Conservation (phyloP, 2,113 vertebrate genomes). For the Motacilla tschutschensis region DNA sequence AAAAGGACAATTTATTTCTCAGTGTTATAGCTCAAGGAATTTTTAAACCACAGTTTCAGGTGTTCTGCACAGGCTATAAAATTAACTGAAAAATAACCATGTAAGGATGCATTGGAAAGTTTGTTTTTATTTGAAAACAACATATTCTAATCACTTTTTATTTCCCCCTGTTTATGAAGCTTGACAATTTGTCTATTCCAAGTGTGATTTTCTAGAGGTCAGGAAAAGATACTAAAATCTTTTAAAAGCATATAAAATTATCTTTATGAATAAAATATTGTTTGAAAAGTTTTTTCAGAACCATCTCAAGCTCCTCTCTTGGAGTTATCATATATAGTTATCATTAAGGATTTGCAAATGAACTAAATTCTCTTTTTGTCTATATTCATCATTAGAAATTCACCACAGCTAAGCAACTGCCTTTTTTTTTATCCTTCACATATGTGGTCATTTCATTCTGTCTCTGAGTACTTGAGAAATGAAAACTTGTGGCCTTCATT, state of each 20-base stretch:
- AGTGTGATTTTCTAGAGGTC: not conserved
- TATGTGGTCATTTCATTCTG: slow-evolving; percentile 20
- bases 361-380: not conserved
- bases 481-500: slow-evolving; percentile 47
- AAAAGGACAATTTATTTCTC: not conserved
- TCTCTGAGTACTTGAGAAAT: slow-evolving; percentile 41
- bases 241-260: not conserved
- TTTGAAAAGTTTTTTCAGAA: slow-evolving; percentile 5
- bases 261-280: not conserved
- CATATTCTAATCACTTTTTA: not conserved
- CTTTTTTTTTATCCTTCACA: slow-evolving; percentile 32
- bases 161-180: not conserved
- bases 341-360: not conserved
- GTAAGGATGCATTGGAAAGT: not conserved
- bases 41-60: not conserved
- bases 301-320: not conserved
- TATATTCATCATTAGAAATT: not conserved
- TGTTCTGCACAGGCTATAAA: not conserved
- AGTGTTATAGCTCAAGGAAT: not conserved
- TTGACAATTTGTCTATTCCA: not conserved
- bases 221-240: not conserved
- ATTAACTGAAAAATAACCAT: not conserved
- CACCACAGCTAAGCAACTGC: not conserved
- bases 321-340: not conserved
- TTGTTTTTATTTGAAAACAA: not conserved